Percentiles rank a stretch among this genome's conserved stretches.
phyloP scores from a whole-genome alignment of 2,113 vertebrate species.

The Morphnarchus princeps region DNA sequence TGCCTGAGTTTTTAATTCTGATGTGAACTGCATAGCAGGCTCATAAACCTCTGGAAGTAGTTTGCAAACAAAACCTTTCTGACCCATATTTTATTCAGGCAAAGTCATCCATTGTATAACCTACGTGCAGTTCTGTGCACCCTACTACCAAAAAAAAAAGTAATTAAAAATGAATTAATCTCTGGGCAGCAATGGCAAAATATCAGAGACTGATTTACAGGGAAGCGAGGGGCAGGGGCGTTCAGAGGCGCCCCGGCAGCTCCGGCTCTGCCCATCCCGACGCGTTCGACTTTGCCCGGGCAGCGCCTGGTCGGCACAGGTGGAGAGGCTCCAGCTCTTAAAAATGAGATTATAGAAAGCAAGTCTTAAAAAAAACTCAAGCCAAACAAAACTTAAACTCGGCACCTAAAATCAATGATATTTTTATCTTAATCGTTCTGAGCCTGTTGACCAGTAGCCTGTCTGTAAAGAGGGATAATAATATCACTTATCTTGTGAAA shows the following conservation, averaged over 20 bases:
- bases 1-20: not conserved
- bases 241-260: accelerated
- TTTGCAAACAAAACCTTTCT: not conserved
- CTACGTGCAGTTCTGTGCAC: not conserved
- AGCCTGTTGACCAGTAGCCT: not conserved
- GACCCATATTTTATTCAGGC: not conserved
- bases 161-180: not conserved
- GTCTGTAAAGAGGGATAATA: not conserved
- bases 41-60: not conserved
- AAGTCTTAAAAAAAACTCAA: not conserved
- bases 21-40: accelerated
- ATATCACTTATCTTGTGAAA: not conserved
- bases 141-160: not conserved
- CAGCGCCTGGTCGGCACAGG: accelerated
- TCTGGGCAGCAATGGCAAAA: not conserved
- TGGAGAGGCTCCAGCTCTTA: not conserved
- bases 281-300: accelerated
- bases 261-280: not conserved
- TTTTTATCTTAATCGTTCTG: not conserved
- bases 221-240: not conserved
- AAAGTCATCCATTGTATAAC: not conserved
- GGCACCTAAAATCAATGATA: not conserved
- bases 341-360: not conserved
- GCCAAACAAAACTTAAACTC: not conserved
- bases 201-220: accelerated